phyloP scores from a whole-genome alignment of 2,888 invertebrate genomes.

The Bimastos eiseni region DNA sequence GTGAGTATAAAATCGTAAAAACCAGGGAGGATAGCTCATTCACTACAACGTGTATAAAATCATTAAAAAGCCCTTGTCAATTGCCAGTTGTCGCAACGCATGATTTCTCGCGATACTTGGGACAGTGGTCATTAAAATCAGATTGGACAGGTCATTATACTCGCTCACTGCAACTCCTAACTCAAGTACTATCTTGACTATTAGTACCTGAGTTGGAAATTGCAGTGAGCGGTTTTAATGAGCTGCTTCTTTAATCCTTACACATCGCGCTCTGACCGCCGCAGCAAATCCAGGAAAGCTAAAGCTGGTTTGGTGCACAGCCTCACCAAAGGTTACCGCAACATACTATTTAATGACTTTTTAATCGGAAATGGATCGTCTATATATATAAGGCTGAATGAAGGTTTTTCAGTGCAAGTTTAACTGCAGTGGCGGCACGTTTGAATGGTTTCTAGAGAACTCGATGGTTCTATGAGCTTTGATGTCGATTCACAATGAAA shows the following conservation, averaged over 20 bases:
- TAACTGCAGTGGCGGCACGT: background rate
- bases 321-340: background rate
- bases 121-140: too few relatives aligned
- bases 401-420: background rate
- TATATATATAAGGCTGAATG: too few relatives aligned
- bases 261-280: background rate
- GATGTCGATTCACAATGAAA: background rate
- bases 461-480: background rate
- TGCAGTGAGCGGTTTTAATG: background rate
- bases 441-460: background rate
- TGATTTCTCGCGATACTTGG: background rate
- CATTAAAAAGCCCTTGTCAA: background rate
- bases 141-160: too few relatives aligned
- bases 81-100: background rate
- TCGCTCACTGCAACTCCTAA: too few relatives aligned
- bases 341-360: background rate
- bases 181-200: too few relatives aligned
- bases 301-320: background rate
- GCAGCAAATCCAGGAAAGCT: background rate
- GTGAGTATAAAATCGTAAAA: background rate
- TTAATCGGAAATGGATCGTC: too few relatives aligned
- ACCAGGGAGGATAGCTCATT: too few relatives aligned
- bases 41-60: too few relatives aligned
- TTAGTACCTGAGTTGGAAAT: background rate
- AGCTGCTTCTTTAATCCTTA: background rate